Conservation (phyloP, 2,888 invertebrate species). For the Euplagia quadripunctaria region DNA sequence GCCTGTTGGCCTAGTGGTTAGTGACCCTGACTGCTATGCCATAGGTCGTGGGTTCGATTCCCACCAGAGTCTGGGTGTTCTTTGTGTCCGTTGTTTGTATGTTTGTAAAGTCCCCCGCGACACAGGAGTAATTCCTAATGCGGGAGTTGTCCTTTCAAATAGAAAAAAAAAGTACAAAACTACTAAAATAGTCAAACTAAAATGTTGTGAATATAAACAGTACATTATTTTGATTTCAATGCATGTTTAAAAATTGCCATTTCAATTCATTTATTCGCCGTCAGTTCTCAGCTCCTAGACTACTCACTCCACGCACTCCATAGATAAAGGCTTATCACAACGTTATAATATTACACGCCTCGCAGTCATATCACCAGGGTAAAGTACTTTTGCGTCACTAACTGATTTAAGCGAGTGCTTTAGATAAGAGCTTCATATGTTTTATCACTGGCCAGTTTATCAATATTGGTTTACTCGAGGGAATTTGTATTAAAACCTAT, state of each 20-base stretch:
- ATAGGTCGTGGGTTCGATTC: too few relatives aligned
- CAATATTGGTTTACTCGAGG: constrained; percentile 17
- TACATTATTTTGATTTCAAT: too few relatives aligned
- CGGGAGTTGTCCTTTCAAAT: too few relatives aligned
- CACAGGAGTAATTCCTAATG: too few relatives aligned
- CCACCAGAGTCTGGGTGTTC: too few relatives aligned
- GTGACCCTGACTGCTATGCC: too few relatives aligned
- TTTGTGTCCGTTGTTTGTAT: too few relatives aligned
- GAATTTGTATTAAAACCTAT: neutral
- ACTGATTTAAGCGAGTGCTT: constrained; percentile 55
- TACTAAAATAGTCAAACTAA: too few relatives aligned
- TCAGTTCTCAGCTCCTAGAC: constrained; percentile 8
- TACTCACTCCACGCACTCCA: constrained; percentile 44
- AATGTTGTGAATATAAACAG: too few relatives aligned
- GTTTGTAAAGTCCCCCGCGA: too few relatives aligned
- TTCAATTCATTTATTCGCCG: neutral
- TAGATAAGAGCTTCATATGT: constrained; percentile 54
- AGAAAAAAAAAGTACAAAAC: too few relatives aligned
- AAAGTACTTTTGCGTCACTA: constrained; percentile 57
- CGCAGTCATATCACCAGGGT: constrained; percentile 44
- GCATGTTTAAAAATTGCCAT: neutral
- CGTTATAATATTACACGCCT: constrained; percentile 56
- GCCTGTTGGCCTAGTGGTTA: too few relatives aligned
- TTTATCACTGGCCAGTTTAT: constrained; percentile 22
- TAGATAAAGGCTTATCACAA: constrained; percentile 58